These are phyloP conservation scores for Bhutanitis thaidina DNA, from an alignment of 2,888 invertebrate species.

Conservation along the genomic window DNA sequence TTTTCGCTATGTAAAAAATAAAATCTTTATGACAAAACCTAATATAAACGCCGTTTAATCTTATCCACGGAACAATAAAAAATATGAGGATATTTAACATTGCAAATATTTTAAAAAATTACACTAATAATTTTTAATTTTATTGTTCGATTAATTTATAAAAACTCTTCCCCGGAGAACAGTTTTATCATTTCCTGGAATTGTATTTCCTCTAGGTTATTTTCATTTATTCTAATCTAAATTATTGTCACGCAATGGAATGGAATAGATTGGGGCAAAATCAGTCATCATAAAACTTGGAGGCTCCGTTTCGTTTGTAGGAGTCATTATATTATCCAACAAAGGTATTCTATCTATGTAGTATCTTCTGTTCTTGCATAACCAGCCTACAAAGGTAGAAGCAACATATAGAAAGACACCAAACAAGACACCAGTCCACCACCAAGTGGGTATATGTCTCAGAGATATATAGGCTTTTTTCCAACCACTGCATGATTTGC, in stretches of 20 bases:
- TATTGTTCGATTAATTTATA: too few species aligned
- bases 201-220: too few species aligned
- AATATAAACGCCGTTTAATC: too few species aligned
- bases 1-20: too few species aligned
- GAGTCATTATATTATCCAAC: constrained; percentile 40
- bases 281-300: constrained; percentile 48
- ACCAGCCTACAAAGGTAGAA: constrained; percentile 40
- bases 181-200: too few species aligned
- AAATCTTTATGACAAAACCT: too few species aligned
- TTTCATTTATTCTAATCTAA: constrained; percentile 9
- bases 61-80: too few species aligned
- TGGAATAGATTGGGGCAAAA: constrained; percentile 41
- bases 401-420: constrained; percentile 42
- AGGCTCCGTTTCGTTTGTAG: constrained; percentile 46
- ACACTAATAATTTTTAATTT: too few species aligned
- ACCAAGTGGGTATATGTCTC: constrained; percentile 30
- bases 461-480: constrained; percentile 23
- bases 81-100: too few species aligned
- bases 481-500: constrained; percentile 37
- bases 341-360: constrained; percentile 45
- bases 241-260: constrained; percentile 31
- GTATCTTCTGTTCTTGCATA: constrained; percentile 27
- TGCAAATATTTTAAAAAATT: too few species aligned
- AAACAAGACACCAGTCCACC: constrained; percentile 46
- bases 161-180: too few species aligned